Evolutionary conservation across 2,113 vertebrate genomes (phyloP).

Genomic region (Atherinomorus stipes): DNA sequence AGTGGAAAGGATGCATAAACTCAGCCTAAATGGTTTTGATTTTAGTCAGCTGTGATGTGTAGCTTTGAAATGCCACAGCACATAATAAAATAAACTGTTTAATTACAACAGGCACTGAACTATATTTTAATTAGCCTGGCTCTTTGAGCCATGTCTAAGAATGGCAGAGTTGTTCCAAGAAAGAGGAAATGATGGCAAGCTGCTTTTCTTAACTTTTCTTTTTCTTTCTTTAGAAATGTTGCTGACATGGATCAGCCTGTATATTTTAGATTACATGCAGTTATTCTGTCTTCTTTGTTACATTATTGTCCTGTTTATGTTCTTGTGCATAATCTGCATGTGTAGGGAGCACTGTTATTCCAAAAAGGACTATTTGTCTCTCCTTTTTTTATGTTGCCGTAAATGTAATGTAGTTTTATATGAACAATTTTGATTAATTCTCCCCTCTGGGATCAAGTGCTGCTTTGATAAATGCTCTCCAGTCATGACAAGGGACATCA

Average conservation of each 20-base stretch:
- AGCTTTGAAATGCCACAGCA: constrained; percentile 63
- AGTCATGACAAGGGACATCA: not conserved
- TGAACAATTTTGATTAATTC: not conserved
- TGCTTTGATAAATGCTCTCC: not conserved
- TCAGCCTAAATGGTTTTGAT: too few species aligned
- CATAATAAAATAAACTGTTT: constrained; percentile 68
- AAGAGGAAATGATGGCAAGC: not conserved
- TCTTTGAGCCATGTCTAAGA: constrained; percentile 49
- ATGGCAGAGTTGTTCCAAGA: constrained; percentile 31
- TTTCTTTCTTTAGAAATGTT: too few species aligned
- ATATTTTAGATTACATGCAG: not conserved
- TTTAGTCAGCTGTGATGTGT: constrained; percentile 61
- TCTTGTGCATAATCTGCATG: not conserved
- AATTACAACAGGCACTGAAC: constrained; percentile 61
- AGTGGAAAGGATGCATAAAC: too few species aligned
- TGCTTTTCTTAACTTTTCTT: too few species aligned
- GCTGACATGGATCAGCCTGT: not conserved
- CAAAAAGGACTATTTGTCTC: not conserved
- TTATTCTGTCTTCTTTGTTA: not conserved
- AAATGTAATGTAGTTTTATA: not conserved
- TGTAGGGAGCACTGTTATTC: not conserved
- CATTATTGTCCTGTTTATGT: not conserved
- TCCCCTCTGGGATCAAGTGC: not conserved
- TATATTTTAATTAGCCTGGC: constrained; percentile 57
- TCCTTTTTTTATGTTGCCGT: not conserved